A percentile compares a stretch with the other conserved stretches of the same genome.
Evolutionary conservation across 1,140 invertebrate genomes (phyloP).

Genomic region (Orius insidiosus): DNA sequence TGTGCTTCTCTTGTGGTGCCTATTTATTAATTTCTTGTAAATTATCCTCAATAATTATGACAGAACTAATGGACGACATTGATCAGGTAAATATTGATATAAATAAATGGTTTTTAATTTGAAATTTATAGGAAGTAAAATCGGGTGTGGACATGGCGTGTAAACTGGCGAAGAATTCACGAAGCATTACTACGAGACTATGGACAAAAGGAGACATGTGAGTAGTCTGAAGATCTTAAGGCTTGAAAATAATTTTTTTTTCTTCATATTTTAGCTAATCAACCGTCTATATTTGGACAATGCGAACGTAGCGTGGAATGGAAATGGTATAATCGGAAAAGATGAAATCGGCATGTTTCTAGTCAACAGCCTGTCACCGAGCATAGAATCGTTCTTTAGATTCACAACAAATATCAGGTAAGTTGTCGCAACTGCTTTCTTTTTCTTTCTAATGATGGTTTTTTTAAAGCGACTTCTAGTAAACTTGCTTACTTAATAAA

Average conservation of each 20-base stretch:
- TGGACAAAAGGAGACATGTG: slow-evolving; percentile 66
- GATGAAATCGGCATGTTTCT: slow-evolving; percentile 63
- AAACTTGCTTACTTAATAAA: slow-evolving; percentile 57
- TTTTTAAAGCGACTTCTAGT: slow-evolving; percentile 31
- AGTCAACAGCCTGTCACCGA: slow-evolving; percentile 47
- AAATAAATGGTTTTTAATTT: no score
- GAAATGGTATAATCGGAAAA: slow-evolving; percentile 52
- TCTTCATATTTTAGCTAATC: slow-evolving; percentile 42
- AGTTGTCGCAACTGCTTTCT: not conserved
- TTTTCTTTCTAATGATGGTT: not conserved
- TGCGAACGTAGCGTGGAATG: slow-evolving; percentile 71
- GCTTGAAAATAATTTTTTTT: slow-evolving; percentile 9
- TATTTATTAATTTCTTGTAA: no score
- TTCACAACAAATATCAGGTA: slow-evolving; percentile 49
- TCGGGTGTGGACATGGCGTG: slow-evolving; percentile 53
- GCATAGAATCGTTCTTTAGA: slow-evolving; percentile 52
- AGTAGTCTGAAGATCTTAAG: slow-evolving; percentile 22
- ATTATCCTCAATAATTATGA: no score
- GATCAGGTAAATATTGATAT: no score
- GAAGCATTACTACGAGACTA: slow-evolving; percentile 61
- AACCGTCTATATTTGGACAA: slow-evolving; percentile 60
- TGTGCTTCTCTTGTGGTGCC: no score
- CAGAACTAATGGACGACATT: no score
- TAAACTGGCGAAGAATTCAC: slow-evolving; percentile 62
- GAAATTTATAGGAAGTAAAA: slow-evolving; percentile 26